phyloP scores from a whole-genome alignment of 2,113 vertebrate species.

The Cnemophilus loriae region DNA sequence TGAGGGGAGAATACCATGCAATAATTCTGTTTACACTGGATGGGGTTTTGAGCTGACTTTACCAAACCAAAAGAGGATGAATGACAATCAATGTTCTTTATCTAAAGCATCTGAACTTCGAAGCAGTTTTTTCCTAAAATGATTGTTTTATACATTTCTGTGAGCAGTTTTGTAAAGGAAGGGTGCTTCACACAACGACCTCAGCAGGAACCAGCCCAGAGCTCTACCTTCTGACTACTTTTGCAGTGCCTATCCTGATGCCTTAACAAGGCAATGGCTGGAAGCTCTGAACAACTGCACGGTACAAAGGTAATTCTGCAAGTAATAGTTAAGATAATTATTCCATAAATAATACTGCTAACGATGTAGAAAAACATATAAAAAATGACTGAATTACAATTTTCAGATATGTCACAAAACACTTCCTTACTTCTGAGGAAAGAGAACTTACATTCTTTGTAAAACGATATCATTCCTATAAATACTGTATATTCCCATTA shows the following conservation, averaged over 20 bases:
- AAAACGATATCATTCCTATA: neutral
- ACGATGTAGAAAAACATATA: neutral
- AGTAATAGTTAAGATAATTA: neutral
- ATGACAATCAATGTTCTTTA: neutral
- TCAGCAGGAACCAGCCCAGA: neutral
- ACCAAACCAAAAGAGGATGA: neutral
- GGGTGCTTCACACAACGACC: neutral
- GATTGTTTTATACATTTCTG: neutral
- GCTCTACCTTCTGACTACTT: neutral
- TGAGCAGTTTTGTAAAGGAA: neutral
- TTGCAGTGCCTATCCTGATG: neutral
- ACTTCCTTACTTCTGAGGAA: neutral
- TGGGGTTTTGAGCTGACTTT: neutral
- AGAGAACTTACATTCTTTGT: neutral
- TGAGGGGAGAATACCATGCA: neutral
- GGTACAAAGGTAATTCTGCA: neutral
- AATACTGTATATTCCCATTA: neutral
- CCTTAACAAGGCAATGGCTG: neutral
- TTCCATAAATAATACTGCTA: neutral
- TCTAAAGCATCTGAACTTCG: neutral
- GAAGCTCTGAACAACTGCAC: neutral
- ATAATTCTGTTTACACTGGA: neutral
- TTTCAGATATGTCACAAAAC: neutral
- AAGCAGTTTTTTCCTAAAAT: rapidly evolving
- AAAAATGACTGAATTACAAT: neutral